These are phyloP conservation scores for Trimorus sp. DNA, from an alignment of 2,888 invertebrate species.

Conservation along the genomic window DNA sequence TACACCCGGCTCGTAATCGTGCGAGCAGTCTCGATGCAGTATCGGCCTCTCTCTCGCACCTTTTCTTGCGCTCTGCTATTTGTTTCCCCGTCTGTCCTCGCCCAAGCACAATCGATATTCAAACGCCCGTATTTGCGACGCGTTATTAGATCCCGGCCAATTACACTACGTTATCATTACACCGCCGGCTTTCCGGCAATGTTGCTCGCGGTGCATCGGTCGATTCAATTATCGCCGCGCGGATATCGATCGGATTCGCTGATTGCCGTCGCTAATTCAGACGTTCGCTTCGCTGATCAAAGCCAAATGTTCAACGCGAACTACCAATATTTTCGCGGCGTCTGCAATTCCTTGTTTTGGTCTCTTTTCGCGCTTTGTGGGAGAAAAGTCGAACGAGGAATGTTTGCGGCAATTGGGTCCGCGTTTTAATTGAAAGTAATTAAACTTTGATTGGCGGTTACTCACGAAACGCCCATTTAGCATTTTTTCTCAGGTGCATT, in stretches of 20 bases:
- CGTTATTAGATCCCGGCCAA: conserved; percentile 8
- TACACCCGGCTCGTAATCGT: too few species aligned
- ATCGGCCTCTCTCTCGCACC: conserved; percentile 16
- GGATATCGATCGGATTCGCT: conserved; percentile 6
- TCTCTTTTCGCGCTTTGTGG: not conserved
- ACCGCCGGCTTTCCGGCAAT: conserved; percentile 16
- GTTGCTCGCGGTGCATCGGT: not conserved
- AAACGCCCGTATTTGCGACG: not conserved
- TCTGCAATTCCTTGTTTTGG: too few species aligned
- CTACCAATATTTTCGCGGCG: not conserved
- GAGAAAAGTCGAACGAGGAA: not conserved
- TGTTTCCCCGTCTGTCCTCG: conserved; percentile 11
- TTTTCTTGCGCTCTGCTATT: not conserved
- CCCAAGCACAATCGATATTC: conserved; percentile 34
- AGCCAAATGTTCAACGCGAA: conserved; percentile 1
- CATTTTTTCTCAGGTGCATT: too few species aligned
- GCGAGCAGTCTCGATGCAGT: conserved; percentile 14
- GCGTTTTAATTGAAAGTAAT: too few species aligned
- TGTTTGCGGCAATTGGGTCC: too few species aligned
- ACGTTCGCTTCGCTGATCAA: conserved; percentile 21
- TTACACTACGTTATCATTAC: conserved; percentile 17
- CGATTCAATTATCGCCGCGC: conserved; percentile 30
- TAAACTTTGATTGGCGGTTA: too few species aligned
- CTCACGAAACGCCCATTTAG: too few species aligned
- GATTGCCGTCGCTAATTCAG: conserved; percentile 24